Evolutionary conservation across 2,113 vertebrate genomes (phyloP).

Genomic region (Gulo gulo): DNA sequence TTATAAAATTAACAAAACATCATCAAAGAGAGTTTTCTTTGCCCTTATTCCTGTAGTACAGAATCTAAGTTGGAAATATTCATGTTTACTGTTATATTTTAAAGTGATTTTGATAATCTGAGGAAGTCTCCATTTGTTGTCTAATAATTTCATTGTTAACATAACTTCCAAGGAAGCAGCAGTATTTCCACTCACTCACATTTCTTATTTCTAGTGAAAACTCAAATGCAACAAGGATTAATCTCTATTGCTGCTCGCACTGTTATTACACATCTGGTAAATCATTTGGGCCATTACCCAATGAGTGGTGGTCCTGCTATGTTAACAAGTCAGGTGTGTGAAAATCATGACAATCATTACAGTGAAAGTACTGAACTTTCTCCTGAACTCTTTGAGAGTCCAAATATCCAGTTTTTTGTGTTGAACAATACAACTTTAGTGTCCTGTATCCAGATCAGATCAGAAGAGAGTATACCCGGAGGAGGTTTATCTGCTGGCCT

Average conservation of each 20-base stretch:
- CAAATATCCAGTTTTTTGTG: slow-evolving; percentile 97
- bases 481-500: slow-evolving; percentile 95
- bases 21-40: background rate
- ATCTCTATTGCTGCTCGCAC: slow-evolving; percentile 97
- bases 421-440: slow-evolving; percentile 96
- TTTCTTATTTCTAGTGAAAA: slow-evolving; percentile 89
- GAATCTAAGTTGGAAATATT: slow-evolving; percentile 22
- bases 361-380: slow-evolving; percentile 94
- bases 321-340: slow-evolving; percentile 97
- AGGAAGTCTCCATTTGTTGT: background rate
- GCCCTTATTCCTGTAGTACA: background rate
- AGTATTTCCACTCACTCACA: slow-evolving; percentile 33
- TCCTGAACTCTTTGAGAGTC: slow-evolving; percentile 96
- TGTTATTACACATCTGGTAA: slow-evolving; percentile 98
- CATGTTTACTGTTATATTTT: slow-evolving; percentile 40
- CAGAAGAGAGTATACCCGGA: slow-evolving; percentile 93
- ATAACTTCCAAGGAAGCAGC: slow-evolving; percentile 32
- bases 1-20: background rate
- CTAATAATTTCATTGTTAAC: slow-evolving; percentile 23
- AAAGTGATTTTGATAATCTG: slow-evolving; percentile 30
- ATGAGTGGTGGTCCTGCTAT: slow-evolving; percentile 98
- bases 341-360: slow-evolving; percentile 98
- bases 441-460: slow-evolving; percentile 91
- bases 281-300: slow-evolving; percentile 97
- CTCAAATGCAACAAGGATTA: slow-evolving; percentile 95